phyloP scores from a whole-genome alignment of 2,888 invertebrate genomes.

The Drymonia ruficornis region DNA sequence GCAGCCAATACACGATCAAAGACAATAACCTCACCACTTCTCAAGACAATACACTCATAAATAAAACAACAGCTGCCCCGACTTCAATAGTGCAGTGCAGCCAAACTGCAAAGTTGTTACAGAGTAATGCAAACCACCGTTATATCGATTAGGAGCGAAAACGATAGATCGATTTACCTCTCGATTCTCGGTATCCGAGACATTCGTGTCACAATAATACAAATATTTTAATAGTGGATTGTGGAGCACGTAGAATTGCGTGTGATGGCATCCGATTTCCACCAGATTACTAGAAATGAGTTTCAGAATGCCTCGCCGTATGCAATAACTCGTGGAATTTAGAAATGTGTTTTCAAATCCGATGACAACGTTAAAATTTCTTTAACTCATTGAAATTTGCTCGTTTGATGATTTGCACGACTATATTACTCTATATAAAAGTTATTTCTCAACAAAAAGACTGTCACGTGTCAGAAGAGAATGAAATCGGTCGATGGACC shows the following conservation, averaged over 20 bases:
- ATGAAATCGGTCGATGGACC: no score
- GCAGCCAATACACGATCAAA: no score
- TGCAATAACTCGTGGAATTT: constrained; percentile 2
- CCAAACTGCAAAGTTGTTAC: no score
- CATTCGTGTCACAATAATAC: constrained; percentile 41
- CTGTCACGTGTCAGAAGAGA: no score
- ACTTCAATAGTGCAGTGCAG: neutral
- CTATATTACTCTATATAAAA: no score
- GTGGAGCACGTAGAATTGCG: constrained; percentile 27
- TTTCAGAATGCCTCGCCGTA: constrained; percentile 14
- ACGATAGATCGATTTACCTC: constrained; percentile 38
- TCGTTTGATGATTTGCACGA: no score
- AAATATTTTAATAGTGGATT: constrained; percentile 32
- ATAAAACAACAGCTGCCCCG: neutral
- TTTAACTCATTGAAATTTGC: no score
- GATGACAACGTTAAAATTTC: neutral
- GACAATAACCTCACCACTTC: neutral
- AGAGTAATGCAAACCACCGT: constrained; percentile 26
- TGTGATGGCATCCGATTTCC: constrained; percentile 24
- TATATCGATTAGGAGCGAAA: constrained; percentile 49
- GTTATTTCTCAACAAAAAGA: no score
- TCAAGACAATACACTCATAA: neutral
- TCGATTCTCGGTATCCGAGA: constrained; percentile 35
- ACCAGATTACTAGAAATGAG: constrained; percentile 22
- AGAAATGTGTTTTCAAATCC: neutral